Evolutionary conservation across 2,888 invertebrate species (phyloP).

Genomic region (Drosophila stalkeri): DNA sequence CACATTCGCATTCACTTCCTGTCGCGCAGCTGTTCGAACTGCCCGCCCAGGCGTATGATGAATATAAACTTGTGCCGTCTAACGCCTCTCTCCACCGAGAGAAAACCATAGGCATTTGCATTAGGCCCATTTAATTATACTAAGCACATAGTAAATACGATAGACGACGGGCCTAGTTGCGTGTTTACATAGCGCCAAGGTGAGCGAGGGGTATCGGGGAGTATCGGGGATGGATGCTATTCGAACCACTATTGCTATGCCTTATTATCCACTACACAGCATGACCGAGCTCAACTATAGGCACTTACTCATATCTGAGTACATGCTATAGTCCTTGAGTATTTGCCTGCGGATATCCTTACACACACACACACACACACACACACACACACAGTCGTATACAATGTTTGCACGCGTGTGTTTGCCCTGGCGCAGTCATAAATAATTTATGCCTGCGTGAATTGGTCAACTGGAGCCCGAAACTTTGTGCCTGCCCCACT

Average conservation of each 20-base stretch:
- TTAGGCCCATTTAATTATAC: constrained; percentile 80
- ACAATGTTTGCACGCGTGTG: constrained; percentile 56
- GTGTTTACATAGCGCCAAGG: constrained; percentile 48
- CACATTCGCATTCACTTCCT: constrained; percentile 20
- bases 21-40: constrained; percentile 48
- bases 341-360: constrained; percentile 50
- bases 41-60: constrained; percentile 50
- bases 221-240: background rate
- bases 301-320: constrained; percentile 41
- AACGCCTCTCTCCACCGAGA: background rate
- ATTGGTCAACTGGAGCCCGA: constrained; percentile 66
- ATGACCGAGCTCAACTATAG: constrained; percentile 3
- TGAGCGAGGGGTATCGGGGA: background rate
- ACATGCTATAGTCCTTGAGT: constrained; percentile 40
- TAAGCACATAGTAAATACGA: constrained; percentile 80
- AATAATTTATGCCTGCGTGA: constrained; percentile 77
- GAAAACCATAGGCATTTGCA: constrained; percentile 63
- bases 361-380: constrained; percentile 15
- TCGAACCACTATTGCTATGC: constrained; percentile 30
- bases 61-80: constrained; percentile 59
- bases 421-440: constrained; percentile 71
- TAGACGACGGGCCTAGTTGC: constrained; percentile 36
- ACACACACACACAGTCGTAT: too few relatives aligned
- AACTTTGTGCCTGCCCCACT: constrained; percentile 17
- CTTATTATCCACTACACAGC: constrained; percentile 53